Conservation (phyloP, 2,113 vertebrate species). For the Heterocephalus glaber region DNA sequence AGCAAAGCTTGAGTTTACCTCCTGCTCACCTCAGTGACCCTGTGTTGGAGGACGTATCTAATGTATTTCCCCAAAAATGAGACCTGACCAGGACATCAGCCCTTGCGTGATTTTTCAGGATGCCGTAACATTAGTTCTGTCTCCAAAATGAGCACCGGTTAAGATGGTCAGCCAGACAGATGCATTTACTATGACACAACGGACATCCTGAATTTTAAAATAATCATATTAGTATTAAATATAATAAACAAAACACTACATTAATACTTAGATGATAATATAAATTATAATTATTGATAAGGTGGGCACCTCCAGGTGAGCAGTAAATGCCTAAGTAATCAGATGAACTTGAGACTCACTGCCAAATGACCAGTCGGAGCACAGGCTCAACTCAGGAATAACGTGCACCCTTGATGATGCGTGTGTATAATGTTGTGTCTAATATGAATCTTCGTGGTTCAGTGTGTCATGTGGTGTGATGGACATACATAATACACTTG, state of each 20-base stretch:
- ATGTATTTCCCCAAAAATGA: not conserved
- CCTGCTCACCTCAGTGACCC: not conserved
- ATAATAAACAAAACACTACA: not conserved
- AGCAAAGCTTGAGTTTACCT: not conserved
- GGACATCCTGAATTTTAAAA: not conserved
- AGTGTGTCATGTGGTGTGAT: not conserved
- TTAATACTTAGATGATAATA: not conserved
- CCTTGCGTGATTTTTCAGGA: not conserved
- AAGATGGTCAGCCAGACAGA: not conserved
- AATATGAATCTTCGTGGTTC: not conserved
- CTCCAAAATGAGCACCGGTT: not conserved
- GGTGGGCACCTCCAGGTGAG: not conserved
- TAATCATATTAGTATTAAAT: not conserved
- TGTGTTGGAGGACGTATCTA: not conserved
- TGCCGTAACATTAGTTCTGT: rapidly evolving
- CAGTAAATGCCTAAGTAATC: not conserved
- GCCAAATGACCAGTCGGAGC: rapidly evolving
- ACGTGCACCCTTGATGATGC: not conserved
- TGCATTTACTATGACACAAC: not conserved
- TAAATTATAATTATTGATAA: not conserved
- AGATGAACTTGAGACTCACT: not conserved
- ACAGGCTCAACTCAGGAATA: too few relatives aligned
- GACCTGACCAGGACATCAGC: not conserved
- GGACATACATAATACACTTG: not conserved
- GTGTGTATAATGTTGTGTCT: too few relatives aligned